Evolutionary conservation across 2,113 vertebrate genomes (phyloP).

Genomic region (Periophthalmus modestus): DNA sequence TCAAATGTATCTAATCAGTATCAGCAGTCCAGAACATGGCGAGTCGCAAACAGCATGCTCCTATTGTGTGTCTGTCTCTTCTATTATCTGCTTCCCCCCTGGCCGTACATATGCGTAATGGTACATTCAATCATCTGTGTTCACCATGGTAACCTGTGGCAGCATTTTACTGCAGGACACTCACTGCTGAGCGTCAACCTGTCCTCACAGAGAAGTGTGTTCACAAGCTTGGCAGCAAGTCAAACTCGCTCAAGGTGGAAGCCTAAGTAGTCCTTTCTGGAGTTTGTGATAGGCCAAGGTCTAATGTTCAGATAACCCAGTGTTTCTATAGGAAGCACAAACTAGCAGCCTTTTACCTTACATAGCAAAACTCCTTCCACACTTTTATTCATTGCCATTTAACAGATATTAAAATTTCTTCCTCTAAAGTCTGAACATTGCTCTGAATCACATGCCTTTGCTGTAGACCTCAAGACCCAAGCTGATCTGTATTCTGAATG

Average conservation of each 20-base stretch:
- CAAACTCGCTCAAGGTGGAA: conserved; percentile 44
- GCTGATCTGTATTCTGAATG: too few relatives aligned
- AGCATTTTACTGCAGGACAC: conserved; percentile 29
- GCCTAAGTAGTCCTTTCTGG: conserved; percentile 18
- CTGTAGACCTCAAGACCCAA: too few relatives aligned
- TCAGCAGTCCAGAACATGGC: neutral
- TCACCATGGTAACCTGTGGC: conserved; percentile 32
- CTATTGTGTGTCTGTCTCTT: neutral
- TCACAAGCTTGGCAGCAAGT: conserved; percentile 50
- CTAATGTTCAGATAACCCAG: conserved; percentile 18
- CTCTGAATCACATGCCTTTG: too few relatives aligned
- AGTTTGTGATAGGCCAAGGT: conserved; percentile 27
- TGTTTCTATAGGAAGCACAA: conserved; percentile 22
- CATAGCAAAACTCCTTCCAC: too few relatives aligned
- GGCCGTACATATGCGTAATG: neutral
- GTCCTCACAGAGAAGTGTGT: conserved; percentile 38
- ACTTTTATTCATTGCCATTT: too few relatives aligned
- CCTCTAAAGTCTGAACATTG: too few relatives aligned
- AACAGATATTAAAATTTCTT: too few relatives aligned
- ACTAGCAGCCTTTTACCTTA: neutral
- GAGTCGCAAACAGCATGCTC: neutral
- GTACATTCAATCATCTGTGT: conserved; percentile 1
- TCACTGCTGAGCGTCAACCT: conserved; percentile 37
- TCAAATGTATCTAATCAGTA: neutral
- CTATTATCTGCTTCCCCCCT: neutral